Evolutionary conservation across 2,113 vertebrate species (phyloP).

Genomic region (Shinisaurus crocodilurus): DNA sequence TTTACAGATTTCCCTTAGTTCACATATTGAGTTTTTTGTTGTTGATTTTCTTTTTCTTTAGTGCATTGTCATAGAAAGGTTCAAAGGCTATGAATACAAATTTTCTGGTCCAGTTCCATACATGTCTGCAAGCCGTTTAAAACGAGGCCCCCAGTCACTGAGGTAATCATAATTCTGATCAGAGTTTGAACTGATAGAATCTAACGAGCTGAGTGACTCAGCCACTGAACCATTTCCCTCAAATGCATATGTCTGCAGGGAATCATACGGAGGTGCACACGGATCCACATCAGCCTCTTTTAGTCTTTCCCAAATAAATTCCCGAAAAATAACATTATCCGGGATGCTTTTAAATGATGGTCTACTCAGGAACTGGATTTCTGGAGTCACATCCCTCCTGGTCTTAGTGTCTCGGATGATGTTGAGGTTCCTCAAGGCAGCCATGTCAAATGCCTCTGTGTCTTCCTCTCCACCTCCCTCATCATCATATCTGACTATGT

Average conservation of each 20-base stretch:
- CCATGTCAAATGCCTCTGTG: conserved; percentile 97
- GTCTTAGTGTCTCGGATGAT: conserved; percentile 86
- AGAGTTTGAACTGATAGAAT: conserved; percentile 94
- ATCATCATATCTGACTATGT: conserved; percentile 95
- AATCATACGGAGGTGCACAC: conserved; percentile 92
- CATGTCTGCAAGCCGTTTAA: conserved; percentile 96
- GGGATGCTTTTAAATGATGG: conserved; percentile 88
- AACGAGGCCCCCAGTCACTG: conserved; percentile 95
- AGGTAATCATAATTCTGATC: conserved; percentile 98
- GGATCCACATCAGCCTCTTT: conserved; percentile 93
- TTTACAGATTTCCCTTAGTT: conserved; percentile 74
- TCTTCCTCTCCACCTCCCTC: conserved; percentile 97
- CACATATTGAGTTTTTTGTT: conserved; percentile 53
- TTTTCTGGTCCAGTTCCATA: conserved; percentile 87
- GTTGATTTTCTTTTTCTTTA: conserved; percentile 51
- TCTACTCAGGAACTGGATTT: conserved; percentile 90
- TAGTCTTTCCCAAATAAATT: conserved; percentile 96
- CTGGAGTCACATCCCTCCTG: conserved; percentile 91
- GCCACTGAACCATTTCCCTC: conserved; percentile 94
- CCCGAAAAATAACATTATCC: conserved; percentile 93
- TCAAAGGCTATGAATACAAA: conserved; percentile 89
- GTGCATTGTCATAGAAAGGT: conserved; percentile 65
- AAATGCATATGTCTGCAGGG: conserved; percentile 94
- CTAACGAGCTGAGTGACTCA: conserved; percentile 93
- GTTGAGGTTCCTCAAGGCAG: conserved; percentile 92